Conservation (phyloP, 2,888 invertebrate genomes). For the Cantharis lateralis region DNA sequence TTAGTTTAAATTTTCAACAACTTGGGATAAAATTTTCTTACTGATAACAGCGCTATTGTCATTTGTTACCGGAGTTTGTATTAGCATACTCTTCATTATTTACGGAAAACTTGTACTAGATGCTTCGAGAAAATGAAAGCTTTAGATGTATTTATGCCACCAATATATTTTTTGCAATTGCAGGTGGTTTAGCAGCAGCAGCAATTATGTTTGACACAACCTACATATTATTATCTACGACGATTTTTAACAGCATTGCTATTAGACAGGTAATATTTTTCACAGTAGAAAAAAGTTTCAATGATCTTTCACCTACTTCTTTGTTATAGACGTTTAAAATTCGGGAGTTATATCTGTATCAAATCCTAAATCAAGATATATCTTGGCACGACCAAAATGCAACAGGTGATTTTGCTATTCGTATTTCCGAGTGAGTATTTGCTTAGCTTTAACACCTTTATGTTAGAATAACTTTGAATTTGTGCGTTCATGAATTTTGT, state of each 20-base stretch:
- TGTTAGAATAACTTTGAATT: neutral
- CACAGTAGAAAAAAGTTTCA: neutral
- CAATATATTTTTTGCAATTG: neutral
- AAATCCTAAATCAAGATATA: constrained; percentile 1
- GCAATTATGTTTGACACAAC: neutral
- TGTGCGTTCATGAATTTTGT: neutral
- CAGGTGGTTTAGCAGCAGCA: neutral
- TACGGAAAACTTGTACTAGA: neutral
- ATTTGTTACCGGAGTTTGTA: neutral
- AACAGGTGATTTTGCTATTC: constrained; percentile 1
- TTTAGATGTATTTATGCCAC: neutral
- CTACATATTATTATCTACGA: neutral
- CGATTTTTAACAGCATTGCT: neutral
- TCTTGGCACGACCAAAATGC: constrained; percentile 1
- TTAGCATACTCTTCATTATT: neutral
- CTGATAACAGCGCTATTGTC: neutral
- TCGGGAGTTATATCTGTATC: neutral
- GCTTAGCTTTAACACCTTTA: neutral
- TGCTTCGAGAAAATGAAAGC: neutral
- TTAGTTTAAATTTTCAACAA: neutral
- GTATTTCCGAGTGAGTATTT: neutral
- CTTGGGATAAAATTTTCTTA: neutral
- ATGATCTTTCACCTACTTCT: neutral
- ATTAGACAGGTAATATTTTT: neutral
- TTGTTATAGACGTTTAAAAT: neutral